Conservation (phyloP, 2,797 vertebrate genomes). For the Echiichthys vipera region DNA sequence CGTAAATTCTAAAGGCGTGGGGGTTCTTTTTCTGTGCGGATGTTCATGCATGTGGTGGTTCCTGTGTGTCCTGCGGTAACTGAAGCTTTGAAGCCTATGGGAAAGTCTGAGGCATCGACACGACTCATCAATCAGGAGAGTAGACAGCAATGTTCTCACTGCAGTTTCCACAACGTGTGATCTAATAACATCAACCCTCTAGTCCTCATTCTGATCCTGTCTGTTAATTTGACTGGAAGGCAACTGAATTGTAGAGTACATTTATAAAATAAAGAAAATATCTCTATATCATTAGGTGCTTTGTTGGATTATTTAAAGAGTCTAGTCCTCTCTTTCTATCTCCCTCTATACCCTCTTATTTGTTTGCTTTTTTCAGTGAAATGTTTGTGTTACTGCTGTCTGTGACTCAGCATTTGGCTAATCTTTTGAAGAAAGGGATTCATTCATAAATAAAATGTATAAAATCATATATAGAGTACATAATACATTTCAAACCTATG, state of each 20-base stretch:
- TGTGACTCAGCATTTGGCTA: not conserved
- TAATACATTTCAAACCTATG: not conserved
- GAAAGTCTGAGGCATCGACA: conserved; percentile 54
- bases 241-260: not conserved
- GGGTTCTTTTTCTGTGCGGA: conserved; percentile 17
- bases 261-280: not conserved
- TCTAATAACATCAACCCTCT: conserved; percentile 40
- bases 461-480: too few species aligned
- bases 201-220: conserved; percentile 22
- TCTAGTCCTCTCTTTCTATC: not conserved
- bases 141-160: conserved; percentile 50
- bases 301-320: conserved; percentile 27
- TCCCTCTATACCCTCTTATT: not conserved
- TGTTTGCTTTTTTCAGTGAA: conserved; percentile 5
- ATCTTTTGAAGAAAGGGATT: not conserved
- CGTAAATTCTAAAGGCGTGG: conserved; percentile 34
- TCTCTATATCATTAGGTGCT: not conserved
- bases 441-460: conserved; percentile 6
- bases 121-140: conserved; percentile 55
- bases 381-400: not conserved
- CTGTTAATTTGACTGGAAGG: conserved; percentile 6
- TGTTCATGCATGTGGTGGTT: conserved; percentile 24
- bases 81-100: conserved; percentile 72
- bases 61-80: conserved; percentile 40
- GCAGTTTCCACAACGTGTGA: conserved; percentile 34